Conservation (phyloP, 2,888 invertebrate genomes). For the Lissocephala sabroskyi region DNA sequence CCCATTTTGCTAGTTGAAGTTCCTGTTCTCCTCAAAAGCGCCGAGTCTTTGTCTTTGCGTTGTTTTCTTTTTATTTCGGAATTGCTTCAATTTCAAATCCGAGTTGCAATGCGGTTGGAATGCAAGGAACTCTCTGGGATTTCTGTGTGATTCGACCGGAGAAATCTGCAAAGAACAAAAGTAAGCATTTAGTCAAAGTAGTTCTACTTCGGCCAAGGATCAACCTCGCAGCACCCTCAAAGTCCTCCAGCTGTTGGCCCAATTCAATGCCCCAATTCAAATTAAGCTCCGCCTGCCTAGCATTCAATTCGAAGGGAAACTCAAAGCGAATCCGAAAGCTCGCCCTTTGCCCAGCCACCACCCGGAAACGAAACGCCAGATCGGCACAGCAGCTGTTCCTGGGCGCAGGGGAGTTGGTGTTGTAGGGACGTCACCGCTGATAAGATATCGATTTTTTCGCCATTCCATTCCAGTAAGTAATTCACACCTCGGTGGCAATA, state of each 20-base stretch:
- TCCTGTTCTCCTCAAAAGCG: constrained; percentile 26
- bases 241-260: too few relatives aligned
- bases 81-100: constrained; percentile 53
- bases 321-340: too few relatives aligned
- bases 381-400: too few relatives aligned
- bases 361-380: background rate
- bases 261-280: too few relatives aligned
- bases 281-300: too few relatives aligned
- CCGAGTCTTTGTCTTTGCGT: constrained; percentile 10
- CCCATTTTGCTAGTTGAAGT: constrained; percentile 81
- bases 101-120: constrained; percentile 38
- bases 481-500: too few relatives aligned
- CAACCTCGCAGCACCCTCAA: too few relatives aligned
- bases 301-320: too few relatives aligned
- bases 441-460: constrained; percentile 48
- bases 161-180: constrained; percentile 40
- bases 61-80: constrained; percentile 22
- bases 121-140: constrained; percentile 8
- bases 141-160: constrained; percentile 20
- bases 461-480: too few relatives aligned
- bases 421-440: constrained; percentile 30
- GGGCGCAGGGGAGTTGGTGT: too few relatives aligned
- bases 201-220: too few relatives aligned
- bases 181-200: too few relatives aligned
- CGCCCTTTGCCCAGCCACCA: background rate